A percentile compares a stretch with the other conserved stretches of the same genome.
These are phyloP conservation scores for Cydia pomonella DNA, from an alignment of 1,140 invertebrate genomes.

Conservation along the genomic window DNA sequence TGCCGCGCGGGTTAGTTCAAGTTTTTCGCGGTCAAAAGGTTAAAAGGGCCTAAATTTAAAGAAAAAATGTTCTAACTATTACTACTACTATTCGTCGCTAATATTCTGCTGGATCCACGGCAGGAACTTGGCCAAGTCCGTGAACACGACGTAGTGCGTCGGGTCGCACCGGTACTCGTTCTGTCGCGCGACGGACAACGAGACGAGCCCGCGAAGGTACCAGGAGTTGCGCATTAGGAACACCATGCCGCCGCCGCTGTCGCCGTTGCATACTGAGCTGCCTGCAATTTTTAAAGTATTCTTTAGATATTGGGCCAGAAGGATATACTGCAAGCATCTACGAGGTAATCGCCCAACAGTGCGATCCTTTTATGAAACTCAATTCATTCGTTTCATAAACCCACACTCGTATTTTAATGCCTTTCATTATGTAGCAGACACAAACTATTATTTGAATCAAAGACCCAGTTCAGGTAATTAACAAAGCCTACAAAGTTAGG, in stretches of 20 bases:
- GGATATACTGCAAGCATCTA: too few species aligned
- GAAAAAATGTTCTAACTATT: slow-evolving; percentile 29
- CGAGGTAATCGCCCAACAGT: too few species aligned
- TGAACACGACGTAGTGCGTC: slow-evolving; percentile 81
- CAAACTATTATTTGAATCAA: too few species aligned
- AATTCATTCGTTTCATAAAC: too few species aligned
- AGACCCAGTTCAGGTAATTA: too few species aligned
- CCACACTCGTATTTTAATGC: too few species aligned
- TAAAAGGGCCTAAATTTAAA: not conserved
- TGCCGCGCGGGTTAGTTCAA: too few species aligned
- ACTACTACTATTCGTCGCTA: slow-evolving; percentile 45
- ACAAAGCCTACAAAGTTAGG: too few species aligned
- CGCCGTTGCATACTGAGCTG: slow-evolving; percentile 81
- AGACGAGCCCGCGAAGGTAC: slow-evolving; percentile 81
- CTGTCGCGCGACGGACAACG: slow-evolving; percentile 77
- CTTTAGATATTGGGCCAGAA: not conserved
- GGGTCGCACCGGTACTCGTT: slow-evolving; percentile 79
- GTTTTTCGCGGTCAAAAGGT: too few species aligned
- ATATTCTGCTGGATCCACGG: slow-evolving; percentile 76
- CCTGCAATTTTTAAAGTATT: slow-evolving; percentile 47
- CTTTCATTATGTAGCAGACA: too few species aligned
- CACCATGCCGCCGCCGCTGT: slow-evolving; percentile 83
- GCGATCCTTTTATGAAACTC: too few species aligned
- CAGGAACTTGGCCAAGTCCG: slow-evolving; percentile 81
- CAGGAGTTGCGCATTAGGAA: slow-evolving; percentile 68